Base-by-base conservation (phyloP, 2,888 invertebrate species). In the Agrilus cyanescens region DNA sequence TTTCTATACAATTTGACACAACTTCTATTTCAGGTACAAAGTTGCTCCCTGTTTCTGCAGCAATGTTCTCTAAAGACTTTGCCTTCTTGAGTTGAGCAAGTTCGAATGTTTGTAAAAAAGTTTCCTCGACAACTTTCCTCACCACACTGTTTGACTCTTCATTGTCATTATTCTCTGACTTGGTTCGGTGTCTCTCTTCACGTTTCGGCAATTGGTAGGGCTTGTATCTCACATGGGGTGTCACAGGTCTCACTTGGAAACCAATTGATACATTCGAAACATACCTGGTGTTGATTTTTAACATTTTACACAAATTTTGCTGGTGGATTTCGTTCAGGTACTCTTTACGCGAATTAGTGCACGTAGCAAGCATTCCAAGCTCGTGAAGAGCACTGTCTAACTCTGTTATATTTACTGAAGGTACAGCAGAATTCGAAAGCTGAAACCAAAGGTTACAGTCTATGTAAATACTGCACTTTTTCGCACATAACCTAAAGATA, bases 231-330 rank as follows among this genome's bases (percentile, higher is more conserved):
- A 48, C 49, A 63, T 72, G 72, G 42, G 69, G 70, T 35, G 72
- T 62, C 32, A 70, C 61, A 49, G 72, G 64, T 53, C 72, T 70
- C 67, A 76, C 73, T 55, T 73, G 71, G 57, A 74, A 75, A 6
- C 76, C 76, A 50, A 77, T 74, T 13, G 76, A 75, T 43, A 77
- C 76, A 56, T 76, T 76, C 40, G 76, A 76, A 29, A 77, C 76
- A 58, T 75, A 77, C 48, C 75, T 70, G 40, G 75, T 73, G 57
- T 77, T 76, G 37, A 65, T 62, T 20, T 56, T 59, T 4, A 63
- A 45, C 52, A 76, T 66, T 42, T 75, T 72, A 67, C 73, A 66
- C 40, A 60, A 56, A 37, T 55, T 53, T 39, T 57, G 59, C 40
- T 56, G 55, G 37, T 53, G 53, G 29, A 73, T 66, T 56, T 76